Evolutionary conservation across 2,113 vertebrate species (phyloP).

Genomic region (Malurus cyaneus): DNA sequence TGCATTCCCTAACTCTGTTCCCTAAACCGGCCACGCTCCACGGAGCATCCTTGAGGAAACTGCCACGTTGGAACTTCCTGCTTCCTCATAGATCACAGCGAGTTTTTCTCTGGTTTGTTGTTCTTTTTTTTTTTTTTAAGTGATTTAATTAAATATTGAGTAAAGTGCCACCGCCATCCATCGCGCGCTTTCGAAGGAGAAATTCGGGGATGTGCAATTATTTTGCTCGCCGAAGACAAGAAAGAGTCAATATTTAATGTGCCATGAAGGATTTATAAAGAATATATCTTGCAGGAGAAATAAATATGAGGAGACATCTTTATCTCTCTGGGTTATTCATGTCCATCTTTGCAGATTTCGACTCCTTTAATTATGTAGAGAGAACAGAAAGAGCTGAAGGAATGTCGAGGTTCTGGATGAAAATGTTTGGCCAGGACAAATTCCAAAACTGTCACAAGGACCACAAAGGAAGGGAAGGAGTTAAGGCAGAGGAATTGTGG

Average conservation of each 20-base stretch:
- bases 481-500: not conserved
- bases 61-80: not conserved
- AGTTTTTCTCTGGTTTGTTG: not conserved
- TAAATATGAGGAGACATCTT: conserved; percentile 38
- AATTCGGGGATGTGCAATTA: not conserved
- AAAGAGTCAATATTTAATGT: conserved; percentile 62
- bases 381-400: not conserved
- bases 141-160: conserved; percentile 57
- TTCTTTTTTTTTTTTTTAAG: not conserved
- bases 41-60: not conserved
- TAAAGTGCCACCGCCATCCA: conserved; percentile 15
- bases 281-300: conserved; percentile 19
- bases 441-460: not conserved
- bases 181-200: not conserved
- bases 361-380: conserved; percentile 33
- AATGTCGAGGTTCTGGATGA: not conserved
- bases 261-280: conserved; percentile 55
- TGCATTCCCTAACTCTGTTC: not conserved
- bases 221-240: conserved; percentile 28
- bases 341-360: conserved; percentile 9
- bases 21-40: not conserved
- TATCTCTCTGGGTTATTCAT: not conserved
- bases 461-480: not conserved
- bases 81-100: not conserved
- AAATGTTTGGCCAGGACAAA: accelerated